Evolutionary conservation across 35 echinoderm and acorn worm genomes (phyloP).

Genomic region (Chiridota heheva): DNA sequence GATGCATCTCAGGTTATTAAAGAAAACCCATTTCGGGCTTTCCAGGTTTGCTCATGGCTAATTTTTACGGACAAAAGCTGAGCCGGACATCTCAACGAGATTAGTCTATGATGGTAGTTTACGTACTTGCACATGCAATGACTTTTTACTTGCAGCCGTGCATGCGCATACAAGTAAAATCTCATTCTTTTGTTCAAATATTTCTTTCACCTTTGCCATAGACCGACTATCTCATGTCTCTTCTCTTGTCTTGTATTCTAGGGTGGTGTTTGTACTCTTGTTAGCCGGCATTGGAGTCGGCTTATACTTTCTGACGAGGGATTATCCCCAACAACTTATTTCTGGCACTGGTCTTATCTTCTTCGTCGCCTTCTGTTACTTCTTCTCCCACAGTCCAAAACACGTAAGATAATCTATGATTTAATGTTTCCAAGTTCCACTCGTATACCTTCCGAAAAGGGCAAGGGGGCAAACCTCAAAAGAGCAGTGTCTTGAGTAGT

Average conservation of each 20-base stretch:
- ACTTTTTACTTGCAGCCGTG: too few relatives aligned
- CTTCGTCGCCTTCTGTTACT: conserved; percentile 65
- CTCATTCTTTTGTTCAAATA: too few relatives aligned
- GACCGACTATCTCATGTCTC: too few relatives aligned
- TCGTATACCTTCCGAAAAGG: not conserved
- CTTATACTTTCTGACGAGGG: conserved; percentile 44
- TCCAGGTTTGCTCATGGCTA: not conserved
- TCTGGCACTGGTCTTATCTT: conserved; percentile 62
- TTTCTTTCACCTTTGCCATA: too few relatives aligned
- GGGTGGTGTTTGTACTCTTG: conserved; percentile 49
- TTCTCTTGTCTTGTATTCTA: conserved; percentile 30
- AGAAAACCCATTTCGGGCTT: not conserved
- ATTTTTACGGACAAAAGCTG: too few relatives aligned
- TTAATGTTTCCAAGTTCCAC: not conserved
- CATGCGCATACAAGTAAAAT: too few relatives aligned
- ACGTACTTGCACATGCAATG: too few relatives aligned
- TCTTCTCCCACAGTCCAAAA: conserved; percentile 72
- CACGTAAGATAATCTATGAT: conserved; percentile 44
- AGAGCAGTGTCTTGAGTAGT: too few relatives aligned
- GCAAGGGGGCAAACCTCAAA: not conserved
- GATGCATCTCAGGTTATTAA: not conserved
- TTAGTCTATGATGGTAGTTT: too few relatives aligned
- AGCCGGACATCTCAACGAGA: too few relatives aligned
- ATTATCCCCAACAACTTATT: conserved; percentile 78
- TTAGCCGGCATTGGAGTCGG: conserved; percentile 27